These are phyloP conservation scores for Catocala sponsa DNA, from an alignment of 2,888 invertebrate genomes.

Conservation along the genomic window DNA sequence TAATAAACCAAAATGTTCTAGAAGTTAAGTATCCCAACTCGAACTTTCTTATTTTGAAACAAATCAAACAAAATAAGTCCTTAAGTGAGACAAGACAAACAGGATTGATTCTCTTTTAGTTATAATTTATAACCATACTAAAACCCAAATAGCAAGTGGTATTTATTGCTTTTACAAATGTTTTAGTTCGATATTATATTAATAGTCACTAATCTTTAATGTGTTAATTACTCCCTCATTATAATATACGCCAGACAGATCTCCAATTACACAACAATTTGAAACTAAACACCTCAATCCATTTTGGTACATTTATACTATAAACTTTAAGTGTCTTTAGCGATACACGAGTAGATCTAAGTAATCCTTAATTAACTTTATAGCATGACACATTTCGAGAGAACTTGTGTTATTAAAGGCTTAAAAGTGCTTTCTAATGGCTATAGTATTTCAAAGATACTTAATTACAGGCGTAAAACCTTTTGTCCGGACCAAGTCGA, in stretches of 20 bases:
- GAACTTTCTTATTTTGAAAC: too few species aligned
- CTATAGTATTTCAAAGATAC: conserved; percentile 47
- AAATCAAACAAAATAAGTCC: too few species aligned
- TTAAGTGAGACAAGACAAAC: too few species aligned
- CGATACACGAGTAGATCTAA: conserved; percentile 27
- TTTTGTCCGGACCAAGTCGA: conserved; percentile 22
- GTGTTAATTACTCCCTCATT: background rate
- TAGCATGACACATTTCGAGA: conserved; percentile 24
- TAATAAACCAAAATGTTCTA: too few species aligned
- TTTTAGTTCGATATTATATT: background rate
- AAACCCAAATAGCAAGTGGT: background rate
- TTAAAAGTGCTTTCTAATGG: conserved; percentile 32
- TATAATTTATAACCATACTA: too few species aligned
- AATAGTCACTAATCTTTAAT: background rate
- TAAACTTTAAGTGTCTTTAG: conserved; percentile 17
- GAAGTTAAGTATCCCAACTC: too few species aligned
- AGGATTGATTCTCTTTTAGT: too few species aligned
- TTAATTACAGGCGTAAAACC: conserved; percentile 37
- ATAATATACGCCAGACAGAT: conserved; percentile 2
- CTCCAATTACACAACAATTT: conserved; percentile 10
- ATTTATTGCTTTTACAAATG: too few species aligned
- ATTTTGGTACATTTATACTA: conserved; percentile 1
- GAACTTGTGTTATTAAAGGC: conserved; percentile 44
- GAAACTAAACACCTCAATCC: conserved; percentile 13
- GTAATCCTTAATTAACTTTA: conserved; percentile 45